Conservation (phyloP, 2,888 invertebrate genomes). For the Dasypogon diadema region DNA sequence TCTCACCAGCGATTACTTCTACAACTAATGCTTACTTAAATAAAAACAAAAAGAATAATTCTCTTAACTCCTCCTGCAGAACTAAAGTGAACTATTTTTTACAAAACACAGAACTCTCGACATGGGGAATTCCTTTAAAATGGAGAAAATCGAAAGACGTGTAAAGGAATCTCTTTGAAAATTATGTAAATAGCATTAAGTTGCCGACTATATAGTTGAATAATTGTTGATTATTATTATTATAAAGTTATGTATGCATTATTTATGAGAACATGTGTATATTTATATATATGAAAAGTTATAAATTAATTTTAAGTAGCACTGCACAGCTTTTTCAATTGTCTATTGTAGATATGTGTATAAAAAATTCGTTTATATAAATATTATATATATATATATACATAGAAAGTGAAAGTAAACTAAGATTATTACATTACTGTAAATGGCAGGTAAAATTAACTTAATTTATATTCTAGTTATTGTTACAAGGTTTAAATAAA, state of each 20-base stretch:
- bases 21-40: background rate
- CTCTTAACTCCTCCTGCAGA: constrained; percentile 1
- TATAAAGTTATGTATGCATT: constrained; percentile 19
- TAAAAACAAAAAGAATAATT: constrained; percentile 7
- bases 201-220: constrained; percentile 17
- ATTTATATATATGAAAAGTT: constrained; percentile 22
- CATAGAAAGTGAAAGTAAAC: background rate
- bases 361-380: constrained; percentile 48
- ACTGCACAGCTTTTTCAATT: constrained; percentile 54
- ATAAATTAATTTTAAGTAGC: constrained; percentile 53
- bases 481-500: constrained; percentile 41
- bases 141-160: constrained; percentile 6
- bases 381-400: constrained; percentile 15
- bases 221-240: constrained; percentile 34
- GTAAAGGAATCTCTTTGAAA: constrained; percentile 9
- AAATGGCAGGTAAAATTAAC: constrained; percentile 28
- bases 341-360: constrained; percentile 52
- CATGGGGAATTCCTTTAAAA: background rate
- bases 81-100: constrained; percentile 4
- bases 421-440: constrained; percentile 26
- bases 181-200: constrained; percentile 35
- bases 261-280: constrained; percentile 37
- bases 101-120: constrained; percentile 24
- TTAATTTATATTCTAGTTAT: constrained; percentile 46
- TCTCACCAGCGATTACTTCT: background rate